phyloP scores from a whole-genome alignment of 2,113 vertebrate genomes.

The Morphnarchus princeps region DNA sequence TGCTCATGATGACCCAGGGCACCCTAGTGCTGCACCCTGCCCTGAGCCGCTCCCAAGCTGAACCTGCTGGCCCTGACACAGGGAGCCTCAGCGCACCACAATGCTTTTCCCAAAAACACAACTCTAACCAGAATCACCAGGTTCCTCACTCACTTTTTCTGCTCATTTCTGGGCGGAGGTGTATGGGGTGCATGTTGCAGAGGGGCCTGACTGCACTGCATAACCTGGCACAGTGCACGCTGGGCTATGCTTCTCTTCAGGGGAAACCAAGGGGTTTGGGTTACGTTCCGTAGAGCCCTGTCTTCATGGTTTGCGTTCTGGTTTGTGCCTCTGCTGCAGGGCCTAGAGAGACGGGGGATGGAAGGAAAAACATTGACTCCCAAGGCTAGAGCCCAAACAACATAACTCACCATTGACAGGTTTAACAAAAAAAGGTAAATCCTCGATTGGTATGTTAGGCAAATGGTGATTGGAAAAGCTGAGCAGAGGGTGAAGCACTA shows the following conservation, averaged over 20 bases:
- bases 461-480: neutral
- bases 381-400: neutral
- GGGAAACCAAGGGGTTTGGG: neutral
- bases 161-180: neutral
- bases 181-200: neutral
- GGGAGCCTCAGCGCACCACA: rapidly evolving
- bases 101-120: neutral
- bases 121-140: neutral
- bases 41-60: neutral
- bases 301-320: neutral
- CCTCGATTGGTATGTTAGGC: neutral
- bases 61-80: neutral
- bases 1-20: neutral
- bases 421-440: neutral
- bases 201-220: neutral
- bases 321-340: neutral
- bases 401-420: rapidly evolving
- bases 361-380: neutral
- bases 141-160: neutral
- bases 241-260: neutral
- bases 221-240: neutral
- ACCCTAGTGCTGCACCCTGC: neutral
- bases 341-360: neutral
- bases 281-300: neutral
- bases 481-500: neutral